phyloP scores from a whole-genome alignment of 2,888 invertebrate species.

The Crepidodera aurea region DNA sequence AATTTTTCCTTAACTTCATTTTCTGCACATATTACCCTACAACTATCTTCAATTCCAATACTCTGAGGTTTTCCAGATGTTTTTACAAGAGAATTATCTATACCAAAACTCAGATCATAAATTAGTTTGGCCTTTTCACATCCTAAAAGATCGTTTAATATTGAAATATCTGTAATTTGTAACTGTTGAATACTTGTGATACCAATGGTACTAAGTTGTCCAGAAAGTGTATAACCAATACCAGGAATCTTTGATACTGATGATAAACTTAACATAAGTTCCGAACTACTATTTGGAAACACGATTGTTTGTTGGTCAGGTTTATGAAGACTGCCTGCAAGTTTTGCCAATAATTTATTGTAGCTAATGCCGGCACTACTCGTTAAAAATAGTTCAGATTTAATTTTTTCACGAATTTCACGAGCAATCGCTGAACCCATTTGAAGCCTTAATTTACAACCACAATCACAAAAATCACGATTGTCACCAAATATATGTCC shows the following conservation, averaged over 20 bases:
- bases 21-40: constrained; percentile 75
- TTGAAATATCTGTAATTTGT: constrained; percentile 67
- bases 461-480: constrained; percentile 72
- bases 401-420: constrained; percentile 76
- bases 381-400: constrained; percentile 75
- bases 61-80: constrained; percentile 79
- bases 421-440: constrained; percentile 78
- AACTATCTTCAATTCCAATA: constrained; percentile 82
- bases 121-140: constrained; percentile 74
- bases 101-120: constrained; percentile 76
- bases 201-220: constrained; percentile 70
- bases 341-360: constrained; percentile 84
- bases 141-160: constrained; percentile 67
- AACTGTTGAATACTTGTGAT: constrained; percentile 74
- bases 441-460: constrained; percentile 74
- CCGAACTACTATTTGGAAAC: constrained; percentile 72
- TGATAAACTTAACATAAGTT: constrained; percentile 72
- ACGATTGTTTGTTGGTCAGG: constrained; percentile 85
- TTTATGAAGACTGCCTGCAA: constrained; percentile 76
- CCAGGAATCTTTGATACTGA: constrained; percentile 75
- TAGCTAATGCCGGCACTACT: constrained; percentile 85
- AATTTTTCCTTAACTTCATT: constrained; percentile 79
- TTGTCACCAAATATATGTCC: constrained; percentile 69
- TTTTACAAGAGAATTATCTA: constrained; percentile 76
- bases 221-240: constrained; percentile 76